Evolutionary conservation across 2,797 vertebrate species (phyloP), one percentile per base, ranked within the genome.

Genomic region (Pangasius larnaudii): DNA sequence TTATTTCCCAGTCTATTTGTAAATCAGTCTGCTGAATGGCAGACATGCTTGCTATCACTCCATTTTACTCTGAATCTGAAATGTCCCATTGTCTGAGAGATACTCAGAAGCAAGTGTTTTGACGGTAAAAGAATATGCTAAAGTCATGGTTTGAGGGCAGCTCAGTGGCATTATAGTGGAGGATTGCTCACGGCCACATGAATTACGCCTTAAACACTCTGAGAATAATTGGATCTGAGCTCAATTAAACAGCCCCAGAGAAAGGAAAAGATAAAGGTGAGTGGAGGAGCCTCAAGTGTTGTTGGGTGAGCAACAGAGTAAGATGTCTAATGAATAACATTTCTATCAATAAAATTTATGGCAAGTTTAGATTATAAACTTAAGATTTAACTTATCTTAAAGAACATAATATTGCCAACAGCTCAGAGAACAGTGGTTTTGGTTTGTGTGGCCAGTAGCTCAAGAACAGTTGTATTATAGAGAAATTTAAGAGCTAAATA

Each of bases 121-220:
- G 18, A 65, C 13, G n/a, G 30, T 65, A 39, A 69, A 46, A 18
- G 84, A 36, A 33, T 16, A 5, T 63, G 30, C 78, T 79, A 67
- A 30, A 86, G 58, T 56, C 51, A 11, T 33, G 75, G 77, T 77
- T 79, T 53, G 46, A 42, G 77, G 30, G 65, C 6, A 72, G 91
- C 74, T 80, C 30, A 30, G 16, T 85, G 89, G 59, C 84, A 30
- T 14, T 77, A 24, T n/a, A 19, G 36, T 18, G 13, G 22, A n/a
- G 1, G 65, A 92, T 88, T 75, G 33, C 87, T 80, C 81, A 88
- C 42, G 72, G 86, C 67, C 67, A 72, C 88, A 88, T 79, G 89
- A 92, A 92, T 91, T 89, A 92, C 92, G 90, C 75, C 69, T 87
- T 88, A 91, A 92, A 92, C 89, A 91, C 81, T 87, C 36, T 84